Conservation (phyloP, 2,113 vertebrate genomes). For the Datnioides undecimradiatus region DNA sequence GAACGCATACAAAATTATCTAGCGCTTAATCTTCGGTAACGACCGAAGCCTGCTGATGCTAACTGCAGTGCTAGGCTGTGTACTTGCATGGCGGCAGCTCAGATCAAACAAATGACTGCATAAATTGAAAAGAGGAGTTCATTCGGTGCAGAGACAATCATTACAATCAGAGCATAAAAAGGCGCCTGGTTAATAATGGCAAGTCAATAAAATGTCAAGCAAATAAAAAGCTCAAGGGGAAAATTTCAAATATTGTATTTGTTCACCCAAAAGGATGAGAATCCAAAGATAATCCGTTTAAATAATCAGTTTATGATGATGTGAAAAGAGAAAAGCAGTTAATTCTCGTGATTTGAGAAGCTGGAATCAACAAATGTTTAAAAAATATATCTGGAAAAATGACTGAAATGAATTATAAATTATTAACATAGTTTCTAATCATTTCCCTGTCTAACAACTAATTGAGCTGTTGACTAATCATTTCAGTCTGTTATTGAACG, state of each 20-base stretch:
- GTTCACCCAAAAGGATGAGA: too few species aligned
- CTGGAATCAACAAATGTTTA: too few species aligned
- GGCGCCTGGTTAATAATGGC: neutral
- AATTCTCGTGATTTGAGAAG: neutral
- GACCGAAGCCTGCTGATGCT: neutral
- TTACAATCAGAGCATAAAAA: neutral
- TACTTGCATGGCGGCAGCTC: neutral
- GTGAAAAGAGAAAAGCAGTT: neutral
- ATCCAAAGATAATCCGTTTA: too few species aligned
- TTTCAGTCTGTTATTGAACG: conserved; percentile 8
- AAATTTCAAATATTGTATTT: too few species aligned
- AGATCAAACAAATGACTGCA: neutral
- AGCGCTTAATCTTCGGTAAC: conserved; percentile 20
- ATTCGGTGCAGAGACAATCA: neutral
- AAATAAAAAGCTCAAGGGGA: too few species aligned
- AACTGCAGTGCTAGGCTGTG: neutral
- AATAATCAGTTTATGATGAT: too few species aligned
- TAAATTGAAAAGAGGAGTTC: neutral
- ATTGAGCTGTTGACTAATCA: neutral
- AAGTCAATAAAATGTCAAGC: too few species aligned
- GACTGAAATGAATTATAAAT: neutral
- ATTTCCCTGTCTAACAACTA: neutral
- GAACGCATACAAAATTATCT: conserved; percentile 1
- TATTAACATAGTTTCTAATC: neutral
- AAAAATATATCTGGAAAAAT: neutral